Conservation (phyloP, 1,140 invertebrate genomes). For the Delia radicum region DNA sequence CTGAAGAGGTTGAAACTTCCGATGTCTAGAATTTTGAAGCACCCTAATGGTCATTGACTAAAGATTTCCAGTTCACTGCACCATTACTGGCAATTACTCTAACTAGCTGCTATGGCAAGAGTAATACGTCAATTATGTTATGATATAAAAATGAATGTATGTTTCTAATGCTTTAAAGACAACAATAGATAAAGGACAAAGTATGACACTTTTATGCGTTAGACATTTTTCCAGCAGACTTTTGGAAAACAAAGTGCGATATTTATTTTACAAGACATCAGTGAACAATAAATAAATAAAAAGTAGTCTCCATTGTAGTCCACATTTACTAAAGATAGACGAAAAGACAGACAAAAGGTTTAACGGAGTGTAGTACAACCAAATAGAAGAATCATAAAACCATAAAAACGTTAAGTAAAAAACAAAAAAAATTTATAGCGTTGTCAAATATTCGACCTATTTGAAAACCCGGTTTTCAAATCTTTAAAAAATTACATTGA, state of each 20-base stretch:
- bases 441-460: no score
- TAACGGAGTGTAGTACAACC: background rate
- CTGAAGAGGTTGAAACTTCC: no score
- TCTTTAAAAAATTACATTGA: no score
- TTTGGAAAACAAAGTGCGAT: background rate
- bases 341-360: background rate
- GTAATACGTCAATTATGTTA: background rate
- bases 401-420: background rate
- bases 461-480: no score
- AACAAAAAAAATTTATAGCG: background rate
- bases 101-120: no score
- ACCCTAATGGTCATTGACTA: no score
- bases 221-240: no score
- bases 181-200: background rate
- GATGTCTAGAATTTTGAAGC: no score
- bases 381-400: background rate
- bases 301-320: background rate
- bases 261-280: background rate
- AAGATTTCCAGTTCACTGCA: background rate
- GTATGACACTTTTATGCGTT: background rate
- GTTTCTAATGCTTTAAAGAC: background rate
- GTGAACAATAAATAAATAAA: background rate
- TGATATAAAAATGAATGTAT: background rate
- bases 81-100: background rate
- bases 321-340: background rate